Evolutionary conservation across 2,113 vertebrate species (phyloP).

Genomic region (Pygoscelis antarcticus): DNA sequence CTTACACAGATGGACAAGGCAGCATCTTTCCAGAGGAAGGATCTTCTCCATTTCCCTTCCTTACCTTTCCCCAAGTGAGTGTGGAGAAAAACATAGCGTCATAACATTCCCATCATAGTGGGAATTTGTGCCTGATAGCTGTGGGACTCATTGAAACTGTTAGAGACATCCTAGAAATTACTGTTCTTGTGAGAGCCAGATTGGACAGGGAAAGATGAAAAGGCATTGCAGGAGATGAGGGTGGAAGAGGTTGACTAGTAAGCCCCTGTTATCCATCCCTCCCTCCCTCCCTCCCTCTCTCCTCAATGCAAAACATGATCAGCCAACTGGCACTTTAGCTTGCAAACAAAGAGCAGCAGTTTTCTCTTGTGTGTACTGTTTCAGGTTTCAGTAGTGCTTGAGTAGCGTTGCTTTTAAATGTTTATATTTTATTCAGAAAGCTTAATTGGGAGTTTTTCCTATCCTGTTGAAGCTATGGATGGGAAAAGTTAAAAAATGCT

Average conservation of each 20-base stretch:
- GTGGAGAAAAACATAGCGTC: not conserved
- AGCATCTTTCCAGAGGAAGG: not conserved
- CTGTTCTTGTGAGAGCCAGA: not conserved
- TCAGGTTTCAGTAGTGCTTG: conserved; percentile 13
- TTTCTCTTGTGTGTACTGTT: conserved; percentile 12
- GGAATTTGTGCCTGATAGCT: not conserved
- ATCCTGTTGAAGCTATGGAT: not conserved
- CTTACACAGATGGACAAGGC: not conserved
- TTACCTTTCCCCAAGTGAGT: not conserved
- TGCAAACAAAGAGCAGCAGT: not conserved
- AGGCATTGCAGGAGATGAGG: not conserved
- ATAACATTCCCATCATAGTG: too few species aligned
- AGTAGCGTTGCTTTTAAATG: conserved; percentile 3
- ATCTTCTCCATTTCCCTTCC: not conserved
- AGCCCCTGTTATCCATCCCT: not conserved
- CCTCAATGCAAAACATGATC: not conserved
- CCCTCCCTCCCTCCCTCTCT: not conserved
- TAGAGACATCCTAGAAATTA: not conserved
- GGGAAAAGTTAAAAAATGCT: not conserved
- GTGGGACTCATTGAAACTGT: not conserved
- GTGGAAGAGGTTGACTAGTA: not conserved
- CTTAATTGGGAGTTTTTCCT: conserved; percentile 42
- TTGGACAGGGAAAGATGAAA: not conserved
- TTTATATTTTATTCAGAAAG: conserved; percentile 59
- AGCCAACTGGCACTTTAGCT: not conserved